Evolutionary conservation across 2,797 vertebrate genomes (phyloP), one percentile per base, ranked within the genome.

Genomic region (Chrosomus eos): DNA sequence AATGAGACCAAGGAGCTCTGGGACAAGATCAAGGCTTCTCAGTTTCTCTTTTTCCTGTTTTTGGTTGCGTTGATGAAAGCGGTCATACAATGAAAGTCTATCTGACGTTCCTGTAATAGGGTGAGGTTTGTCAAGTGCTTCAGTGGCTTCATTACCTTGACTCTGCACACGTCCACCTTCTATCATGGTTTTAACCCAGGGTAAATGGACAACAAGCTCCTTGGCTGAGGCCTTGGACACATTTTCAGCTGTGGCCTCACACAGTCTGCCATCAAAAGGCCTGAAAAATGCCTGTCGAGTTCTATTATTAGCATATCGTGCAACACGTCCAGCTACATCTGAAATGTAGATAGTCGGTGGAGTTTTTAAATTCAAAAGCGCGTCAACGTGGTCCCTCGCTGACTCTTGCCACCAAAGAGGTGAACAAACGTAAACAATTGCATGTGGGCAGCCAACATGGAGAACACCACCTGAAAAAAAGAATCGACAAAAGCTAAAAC

Each of bases 321-420:
- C 82, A 26, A 89, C 83, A 33, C 74, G 51, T 14, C 78, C 86
- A 7, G 87, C 83, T 26, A 88, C 26, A 23, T 89, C 86, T 28
- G 70, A 82, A 55, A 85, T 82, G 66, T 78, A 78, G 1, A 85
- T 36, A 43, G 82, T 82, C 4, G 78, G 77, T 45, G 72, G 82
- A 23, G 31, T 21, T 70, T 55, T 81, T 13, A 87, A 77, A 71
- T 72, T 87, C 4, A 87, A 26, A 19, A 80, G 43, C 5, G 76
- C 76, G 38, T 80, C 82, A 19, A 40, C 31, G 18, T 73, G 80
- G 40, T 83, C 67, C 19, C 84, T 67, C 2, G 55, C 77, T 45
- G 77, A 85, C 28, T 80, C 84, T 68, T 85, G 77, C 85, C 80
- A 86, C 72, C 64, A 86, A n/a, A 78, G 55, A 77, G 80, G 79